Conservation (phyloP, 2,797 vertebrate genomes). For the Pogonophryne albipinna region DNA sequence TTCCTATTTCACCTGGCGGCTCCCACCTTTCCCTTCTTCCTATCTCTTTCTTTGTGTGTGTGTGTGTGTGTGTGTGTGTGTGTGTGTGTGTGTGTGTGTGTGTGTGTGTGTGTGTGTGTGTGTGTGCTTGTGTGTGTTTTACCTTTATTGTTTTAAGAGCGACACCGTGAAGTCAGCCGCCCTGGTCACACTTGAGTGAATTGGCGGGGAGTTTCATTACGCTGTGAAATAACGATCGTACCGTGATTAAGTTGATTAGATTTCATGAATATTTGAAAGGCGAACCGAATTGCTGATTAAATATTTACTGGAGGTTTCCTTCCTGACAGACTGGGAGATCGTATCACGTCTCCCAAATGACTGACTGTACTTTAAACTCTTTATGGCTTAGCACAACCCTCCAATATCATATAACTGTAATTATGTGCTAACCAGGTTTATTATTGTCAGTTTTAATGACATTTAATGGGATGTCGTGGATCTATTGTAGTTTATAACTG, state of each 20-base stretch:
- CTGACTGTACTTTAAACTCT: constrained; percentile 13
- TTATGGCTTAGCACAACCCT: background rate
- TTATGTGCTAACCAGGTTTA: constrained; percentile 25
- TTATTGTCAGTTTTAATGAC: background rate
- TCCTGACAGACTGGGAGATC: constrained; percentile 60
- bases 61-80: too few species aligned
- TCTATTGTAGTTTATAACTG: background rate
- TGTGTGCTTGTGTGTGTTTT: too few species aligned
- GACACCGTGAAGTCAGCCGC: constrained; percentile 36
- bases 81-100: too few species aligned
- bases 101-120: too few species aligned
- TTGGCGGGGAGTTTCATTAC: constrained; percentile 57
- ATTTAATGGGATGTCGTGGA: background rate
- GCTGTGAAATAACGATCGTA: constrained; percentile 57
- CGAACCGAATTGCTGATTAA: constrained; percentile 65
- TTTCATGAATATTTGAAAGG: constrained; percentile 73
- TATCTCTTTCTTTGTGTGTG: background rate
- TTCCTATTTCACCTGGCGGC: too few species aligned
- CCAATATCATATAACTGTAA: constrained; percentile 6
- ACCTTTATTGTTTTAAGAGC: constrained; percentile 29
- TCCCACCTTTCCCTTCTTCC: too few species aligned
- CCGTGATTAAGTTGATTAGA: constrained; percentile 69
- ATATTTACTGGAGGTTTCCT: constrained; percentile 66
- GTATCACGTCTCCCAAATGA: constrained; percentile 49
- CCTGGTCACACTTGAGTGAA: constrained; percentile 49